Evolutionary conservation across 2,888 invertebrate genomes (phyloP), one percentile per base, ranked within the genome.

Genomic region (Pheosia gnoma): DNA sequence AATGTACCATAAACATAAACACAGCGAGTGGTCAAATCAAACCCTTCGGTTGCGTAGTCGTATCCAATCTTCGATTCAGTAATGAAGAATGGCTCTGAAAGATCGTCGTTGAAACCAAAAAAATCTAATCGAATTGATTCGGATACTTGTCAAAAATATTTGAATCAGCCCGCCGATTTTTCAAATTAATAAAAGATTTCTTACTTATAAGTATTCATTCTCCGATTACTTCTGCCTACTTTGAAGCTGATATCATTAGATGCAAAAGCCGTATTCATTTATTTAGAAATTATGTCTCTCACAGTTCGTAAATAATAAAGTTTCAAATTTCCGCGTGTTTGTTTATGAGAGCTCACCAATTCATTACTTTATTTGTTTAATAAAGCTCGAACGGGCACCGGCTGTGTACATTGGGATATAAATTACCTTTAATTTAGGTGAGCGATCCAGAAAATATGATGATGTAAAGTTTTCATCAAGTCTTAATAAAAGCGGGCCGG

Each of bases 361-460:
- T 91, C 87, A 89, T 90, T 90, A 87, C 87, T 86, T 91, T 90
- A 90, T 91, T 90, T 89, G 89, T 89, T 90, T 90, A 90, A 90
- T 91, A 91, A 91, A 89, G 90, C 89, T 84, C 78, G 72, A 84
- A 84, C 84, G 78, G 79, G 87, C 86, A 78, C 86, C 84, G 86
- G 80, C 86, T 87, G 88, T 84, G 82, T 85, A 89, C 86, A 87
- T 85, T 84, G 85, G 83, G 84, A 82, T 91, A 91, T 91, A 91
- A 91, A 92, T 92, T 91, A 91, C 89, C 89, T 90, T 90, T 91
- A 91, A 91, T 91, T 90, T 90, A 88, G 84, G 88, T 84, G 89
- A 89, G 85, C 87, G 89, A 88, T 89, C 88, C 87, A 86, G 89
- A 88, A 91, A 91, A 91, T 91, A 90, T 89, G 88, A 89, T 88